phyloP scores from a whole-genome alignment of 2,797 vertebrate genomes.

The Smutsia temminckii region DNA sequence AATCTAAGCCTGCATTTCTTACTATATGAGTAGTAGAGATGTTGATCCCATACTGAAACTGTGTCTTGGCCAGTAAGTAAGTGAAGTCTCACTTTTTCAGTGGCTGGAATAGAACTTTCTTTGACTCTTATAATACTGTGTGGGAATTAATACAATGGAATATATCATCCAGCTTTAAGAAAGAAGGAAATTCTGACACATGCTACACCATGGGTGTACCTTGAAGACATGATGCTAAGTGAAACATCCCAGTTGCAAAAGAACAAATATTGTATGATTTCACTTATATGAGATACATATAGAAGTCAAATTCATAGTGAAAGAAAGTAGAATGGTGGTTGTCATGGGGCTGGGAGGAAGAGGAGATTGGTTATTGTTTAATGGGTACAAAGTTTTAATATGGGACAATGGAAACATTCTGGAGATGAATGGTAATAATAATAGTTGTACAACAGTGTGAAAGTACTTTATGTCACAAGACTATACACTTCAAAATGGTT shows the following conservation, averaged over 20 bases:
- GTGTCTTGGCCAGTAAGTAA: neutral
- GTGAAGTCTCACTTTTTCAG: neutral
- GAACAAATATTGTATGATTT: neutral
- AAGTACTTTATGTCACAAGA: neutral
- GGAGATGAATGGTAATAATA: neutral
- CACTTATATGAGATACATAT: neutral
- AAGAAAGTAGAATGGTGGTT: neutral
- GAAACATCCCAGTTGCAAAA: neutral
- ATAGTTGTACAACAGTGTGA: neutral
- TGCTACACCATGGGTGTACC: neutral
- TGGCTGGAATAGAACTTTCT: neutral
- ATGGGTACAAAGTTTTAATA: neutral
- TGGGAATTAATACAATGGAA: neutral
- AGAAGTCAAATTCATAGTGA: neutral
- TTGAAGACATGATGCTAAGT: neutral
- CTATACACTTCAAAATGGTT: neutral
- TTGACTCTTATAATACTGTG: neutral
- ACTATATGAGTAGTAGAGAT: neutral
- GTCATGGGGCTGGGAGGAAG: neutral
- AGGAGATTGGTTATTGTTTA: neutral
- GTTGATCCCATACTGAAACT: neutral
- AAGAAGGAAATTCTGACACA: neutral
- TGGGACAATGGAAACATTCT: neutral
- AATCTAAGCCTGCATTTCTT: neutral
- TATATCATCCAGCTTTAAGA: neutral